Percentiles rank a stretch among this genome's conserved stretches.
Conservation (phyloP, 2,113 vertebrate genomes). For the Chionis minor region DNA sequence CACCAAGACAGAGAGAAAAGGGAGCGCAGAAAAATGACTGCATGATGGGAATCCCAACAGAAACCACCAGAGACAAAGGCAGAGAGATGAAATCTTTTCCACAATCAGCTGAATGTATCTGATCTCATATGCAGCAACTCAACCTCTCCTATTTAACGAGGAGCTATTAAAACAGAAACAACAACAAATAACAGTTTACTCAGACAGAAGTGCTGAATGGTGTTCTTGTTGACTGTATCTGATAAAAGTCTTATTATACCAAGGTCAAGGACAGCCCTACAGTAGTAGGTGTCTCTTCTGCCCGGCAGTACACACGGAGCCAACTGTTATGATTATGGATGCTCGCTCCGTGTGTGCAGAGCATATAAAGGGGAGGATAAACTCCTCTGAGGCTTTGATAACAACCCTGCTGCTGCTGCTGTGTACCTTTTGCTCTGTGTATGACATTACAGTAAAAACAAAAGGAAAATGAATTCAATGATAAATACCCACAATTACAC, state of each 20-base stretch:
- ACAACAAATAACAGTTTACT: neutral
- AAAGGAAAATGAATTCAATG: neutral
- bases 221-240: neutral
- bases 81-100: neutral
- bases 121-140: neutral
- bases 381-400: neutral
- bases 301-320: neutral
- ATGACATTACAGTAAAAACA: neutral
- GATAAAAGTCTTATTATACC: neutral
- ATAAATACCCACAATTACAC: neutral
- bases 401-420: neutral
- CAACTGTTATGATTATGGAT: neutral
- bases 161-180: neutral
- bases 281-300: neutral
- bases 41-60: constrained; percentile 40
- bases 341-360: neutral
- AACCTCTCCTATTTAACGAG: neutral
- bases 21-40: neutral
- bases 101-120: neutral
- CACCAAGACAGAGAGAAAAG: constrained; percentile 23
- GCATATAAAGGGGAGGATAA: neutral
- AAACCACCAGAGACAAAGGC: neutral
- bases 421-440: neutral
- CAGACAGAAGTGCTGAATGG: neutral
- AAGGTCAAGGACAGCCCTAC: neutral